Conservation (phyloP, 2,113 vertebrate genomes). For the Heterochromis multidens region DNA sequence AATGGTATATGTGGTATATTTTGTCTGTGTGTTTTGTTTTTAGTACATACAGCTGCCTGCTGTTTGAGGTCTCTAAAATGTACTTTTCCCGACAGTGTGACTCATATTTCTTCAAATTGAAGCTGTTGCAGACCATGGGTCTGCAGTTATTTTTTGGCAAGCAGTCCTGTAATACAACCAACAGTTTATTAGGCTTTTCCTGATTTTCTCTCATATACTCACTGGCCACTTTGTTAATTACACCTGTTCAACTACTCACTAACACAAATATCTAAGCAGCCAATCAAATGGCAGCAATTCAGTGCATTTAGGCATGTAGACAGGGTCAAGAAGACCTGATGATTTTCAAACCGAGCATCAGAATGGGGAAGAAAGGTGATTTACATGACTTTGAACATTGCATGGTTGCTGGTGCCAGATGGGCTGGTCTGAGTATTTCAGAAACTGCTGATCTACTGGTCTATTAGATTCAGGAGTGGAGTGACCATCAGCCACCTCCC, state of each 20-base stretch:
- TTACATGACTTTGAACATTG: not conserved
- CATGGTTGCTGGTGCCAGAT: too few relatives aligned
- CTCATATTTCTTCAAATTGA: slow-evolving; percentile 32
- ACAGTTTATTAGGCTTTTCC: not conserved
- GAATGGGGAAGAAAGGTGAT: not conserved
- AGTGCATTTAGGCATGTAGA: not conserved
- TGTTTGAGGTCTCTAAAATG: slow-evolving; percentile 33
- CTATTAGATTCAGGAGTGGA: too few relatives aligned
- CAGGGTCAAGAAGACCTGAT: not conserved
- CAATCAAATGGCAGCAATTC: not conserved
- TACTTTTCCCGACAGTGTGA: slow-evolving; percentile 28
- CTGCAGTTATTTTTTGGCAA: not conserved
- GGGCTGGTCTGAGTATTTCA: too few relatives aligned
- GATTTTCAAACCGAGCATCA: not conserved
- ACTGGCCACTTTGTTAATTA: not conserved
- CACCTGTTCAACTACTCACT: not conserved
- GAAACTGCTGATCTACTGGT: too few relatives aligned
- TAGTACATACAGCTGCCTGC: slow-evolving; percentile 1
- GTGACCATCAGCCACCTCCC: too few relatives aligned
- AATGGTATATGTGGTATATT: not conserved
- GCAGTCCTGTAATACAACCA: slow-evolving; percentile 46
- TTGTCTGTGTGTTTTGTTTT: not conserved
- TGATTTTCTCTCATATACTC: not conserved
- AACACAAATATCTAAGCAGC: not conserved
- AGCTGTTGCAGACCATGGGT: slow-evolving; percentile 25